Evolutionary conservation across 23 tunicate species (phyloP), one percentile per base, ranked within the genome.

Genomic region (Styela clava): DNA sequence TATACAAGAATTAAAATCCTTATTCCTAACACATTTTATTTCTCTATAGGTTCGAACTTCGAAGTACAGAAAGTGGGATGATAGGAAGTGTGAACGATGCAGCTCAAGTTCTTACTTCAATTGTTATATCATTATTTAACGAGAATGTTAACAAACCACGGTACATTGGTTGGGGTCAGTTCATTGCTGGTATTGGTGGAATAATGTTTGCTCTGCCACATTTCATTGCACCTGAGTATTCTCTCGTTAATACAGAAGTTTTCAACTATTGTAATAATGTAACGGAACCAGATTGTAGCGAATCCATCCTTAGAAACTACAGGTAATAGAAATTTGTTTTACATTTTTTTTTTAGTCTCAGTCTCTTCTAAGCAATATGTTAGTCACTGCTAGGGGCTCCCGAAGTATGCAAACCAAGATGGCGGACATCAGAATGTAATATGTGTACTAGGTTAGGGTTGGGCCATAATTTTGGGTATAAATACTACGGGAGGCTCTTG

Each of bases 41-140:
- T n/a, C n/a, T n/a, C n/a, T 85, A 27, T 69, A 89, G 98, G 68
- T 94, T 94, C 35, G 94, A 89, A 64, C 85, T 94, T 20, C 86
- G 74, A 61, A 88, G 94, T 78, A 85, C 88, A 0, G 98, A 94
- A 64, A 74, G 87, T 32, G 98, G 95, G 28, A 79, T 94, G 31
- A 85, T 94, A 2, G 85, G 95, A 12, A 81, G 87, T 65, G 73
- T 81, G 30, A 85, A 85, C 82, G 98, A 94, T 87, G 84, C 89
- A 5, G 87, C 85, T 2, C 18, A 20, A 21, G 32, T 34, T 32
- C 35, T 71, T 3, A 28, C 35, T 16, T 2, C 16, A 16, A 34
- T 71, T 31, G 27, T 71, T 16, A 71, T 71, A 2, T 26, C 34
- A 16, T 71, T 71, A 21, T 33, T 32, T 35, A 21, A 33, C 35